Base-by-base conservation (phyloP, 2,113 vertebrate species). In the Erythrocercus mccallii region DNA sequence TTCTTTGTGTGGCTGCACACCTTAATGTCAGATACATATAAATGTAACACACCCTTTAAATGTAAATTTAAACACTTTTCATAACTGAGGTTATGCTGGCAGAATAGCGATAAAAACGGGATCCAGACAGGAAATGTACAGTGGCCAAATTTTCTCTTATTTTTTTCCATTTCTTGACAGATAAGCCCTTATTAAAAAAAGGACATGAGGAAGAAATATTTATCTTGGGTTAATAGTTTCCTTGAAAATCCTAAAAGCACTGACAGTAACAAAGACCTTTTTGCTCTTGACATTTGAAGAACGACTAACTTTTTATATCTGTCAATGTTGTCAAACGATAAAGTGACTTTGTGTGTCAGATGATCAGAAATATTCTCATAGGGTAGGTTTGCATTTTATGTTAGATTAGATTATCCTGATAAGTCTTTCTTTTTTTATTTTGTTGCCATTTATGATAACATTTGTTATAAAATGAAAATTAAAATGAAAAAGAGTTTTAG, bases 381-480 rank as follows among this genome's bases (percentile, higher is more conserved):
- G 31, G 27, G 24, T 65, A 88, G 47, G 53, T 80, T 83, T 70
- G 30, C 21, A 71, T 93, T 96, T 94, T 85, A 57, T 80, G 22
- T 94, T 73, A 93, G 57, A 77, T 82, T 89, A 92, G 60, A 88
- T 94, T 84, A 86, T 72, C n/a, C 21, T 60, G 45, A 50, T 81
- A 89, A 77, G 48, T 65, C 33, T 83, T 25, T 65, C 3, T 66
- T 23, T 81, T 48, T 83, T 53, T 82, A 1, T 74, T 64, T 82
- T 80, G 92, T 91, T 72, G 28, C 62, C 79, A 74, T 90, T 94
- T 76, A 77, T 73, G 38, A 70, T 85, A 96, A 79, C 30, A 82
- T 69, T 92, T 92, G 13, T 88, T 95, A 68, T 80, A 93, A 90
- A 96, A 94, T 88, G 8, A 94, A 96, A 91, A 91, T 90, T 91